These are phyloP conservation scores for Crax fasciolata DNA, from an alignment of 2,797 vertebrate species.

Conservation along the genomic window DNA sequence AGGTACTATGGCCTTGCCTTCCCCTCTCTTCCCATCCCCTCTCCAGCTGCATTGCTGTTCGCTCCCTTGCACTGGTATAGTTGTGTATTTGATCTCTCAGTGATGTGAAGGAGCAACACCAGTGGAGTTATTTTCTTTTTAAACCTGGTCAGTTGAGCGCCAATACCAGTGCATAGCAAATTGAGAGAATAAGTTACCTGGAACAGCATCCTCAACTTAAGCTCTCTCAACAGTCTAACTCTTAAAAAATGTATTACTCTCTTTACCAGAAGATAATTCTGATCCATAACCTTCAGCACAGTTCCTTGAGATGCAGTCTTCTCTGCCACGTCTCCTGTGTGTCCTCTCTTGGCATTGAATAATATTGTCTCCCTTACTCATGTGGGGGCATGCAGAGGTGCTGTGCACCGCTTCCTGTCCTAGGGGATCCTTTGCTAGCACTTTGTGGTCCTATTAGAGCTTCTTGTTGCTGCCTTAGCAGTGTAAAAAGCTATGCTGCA, in stretches of 20 bases:
- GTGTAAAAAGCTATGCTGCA: conserved; percentile 38
- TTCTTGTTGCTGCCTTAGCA: conserved; percentile 29
- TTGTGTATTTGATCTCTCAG: neutral
- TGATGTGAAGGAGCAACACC: neutral
- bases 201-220: neutral
- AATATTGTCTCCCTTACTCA: neutral
- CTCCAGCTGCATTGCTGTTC: neutral
- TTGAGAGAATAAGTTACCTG: neutral
- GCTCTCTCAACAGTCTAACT: neutral
- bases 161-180: neutral
- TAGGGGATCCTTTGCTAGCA: neutral
- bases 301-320: neutral
- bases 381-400: neutral
- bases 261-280: neutral
- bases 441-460: conserved; percentile 1
- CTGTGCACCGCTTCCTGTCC: neutral
- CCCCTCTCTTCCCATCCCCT: neutral
- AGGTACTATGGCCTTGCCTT: neutral
- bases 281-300: neutral
- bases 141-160: neutral
- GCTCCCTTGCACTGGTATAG: neutral
- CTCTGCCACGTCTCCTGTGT: rapidly evolving
- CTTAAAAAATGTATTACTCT: neutral
- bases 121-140: neutral
- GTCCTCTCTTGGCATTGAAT: neutral